phyloP scores from a whole-genome alignment of 2,113 vertebrate species.

The Xiphophorus couchianus region DNA sequence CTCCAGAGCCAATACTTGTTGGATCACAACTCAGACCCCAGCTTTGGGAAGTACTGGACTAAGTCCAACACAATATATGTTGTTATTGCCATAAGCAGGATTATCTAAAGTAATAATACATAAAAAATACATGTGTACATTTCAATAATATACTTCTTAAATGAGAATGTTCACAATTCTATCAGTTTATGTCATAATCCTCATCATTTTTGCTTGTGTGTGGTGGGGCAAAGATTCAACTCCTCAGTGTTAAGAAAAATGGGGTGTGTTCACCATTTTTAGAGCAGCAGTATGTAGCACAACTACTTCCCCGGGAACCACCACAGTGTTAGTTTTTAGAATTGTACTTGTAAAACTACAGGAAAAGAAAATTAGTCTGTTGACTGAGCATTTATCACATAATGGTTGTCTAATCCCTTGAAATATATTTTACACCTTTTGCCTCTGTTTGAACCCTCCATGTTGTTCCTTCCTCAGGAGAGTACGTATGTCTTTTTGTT shows the following conservation, averaged over 20 bases:
- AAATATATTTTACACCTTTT: no score
- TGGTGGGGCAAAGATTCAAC: neutral
- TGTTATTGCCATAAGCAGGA: neutral
- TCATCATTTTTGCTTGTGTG: neutral
- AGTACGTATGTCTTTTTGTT: conserved; percentile 49
- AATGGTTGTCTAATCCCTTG: neutral
- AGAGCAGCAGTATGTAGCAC: no score
- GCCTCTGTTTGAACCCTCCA: neutral
- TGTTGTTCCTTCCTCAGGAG: conserved; percentile 45
- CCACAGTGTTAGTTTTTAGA: neutral
- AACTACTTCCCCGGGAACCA: no score
- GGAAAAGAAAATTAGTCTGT: neutral
- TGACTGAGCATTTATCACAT: neutral
- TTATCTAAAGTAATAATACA: neutral
- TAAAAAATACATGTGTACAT: no score
- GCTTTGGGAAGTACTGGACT: no score
- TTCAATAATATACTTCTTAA: no score
- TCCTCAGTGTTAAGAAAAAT: neutral
- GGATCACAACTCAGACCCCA: no score
- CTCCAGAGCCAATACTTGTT: no score
- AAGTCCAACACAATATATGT: no score
- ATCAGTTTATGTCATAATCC: no score
- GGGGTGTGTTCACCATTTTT: no score
- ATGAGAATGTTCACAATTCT: no score
- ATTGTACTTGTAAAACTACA: neutral